Percentiles rank a stretch among this genome's conserved stretches.
Evolutionary conservation across 2,113 vertebrate species (phyloP).

Genomic region (Thamnaconus septentrionalis): DNA sequence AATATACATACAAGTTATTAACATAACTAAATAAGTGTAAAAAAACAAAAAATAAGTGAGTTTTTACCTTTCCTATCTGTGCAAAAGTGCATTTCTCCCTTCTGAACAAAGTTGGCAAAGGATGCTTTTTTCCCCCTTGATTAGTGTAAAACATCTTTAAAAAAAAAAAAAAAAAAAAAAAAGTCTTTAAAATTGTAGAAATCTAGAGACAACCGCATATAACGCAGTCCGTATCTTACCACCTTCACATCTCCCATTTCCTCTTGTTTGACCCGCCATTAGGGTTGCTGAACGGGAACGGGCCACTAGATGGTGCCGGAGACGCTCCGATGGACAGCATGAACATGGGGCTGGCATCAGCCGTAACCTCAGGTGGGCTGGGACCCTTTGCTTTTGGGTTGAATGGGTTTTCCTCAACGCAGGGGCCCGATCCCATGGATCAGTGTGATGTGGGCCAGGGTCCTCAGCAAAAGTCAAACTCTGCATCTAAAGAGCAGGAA

Average conservation of each 20-base stretch:
- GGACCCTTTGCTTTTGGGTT: slow-evolving; percentile 87
- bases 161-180: no score
- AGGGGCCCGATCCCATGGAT: slow-evolving; percentile 77
- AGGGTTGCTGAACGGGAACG: slow-evolving; percentile 55
- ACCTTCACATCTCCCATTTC: neutral
- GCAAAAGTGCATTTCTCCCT: no score
- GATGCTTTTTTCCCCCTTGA: no score
- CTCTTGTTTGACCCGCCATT: slow-evolving; percentile 40
- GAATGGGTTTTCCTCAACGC: slow-evolving; percentile 76
- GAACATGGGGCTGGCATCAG: slow-evolving; percentile 80
- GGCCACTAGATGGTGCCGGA: slow-evolving; percentile 75
- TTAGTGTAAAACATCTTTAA: no score
- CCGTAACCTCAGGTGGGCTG: slow-evolving; percentile 90
- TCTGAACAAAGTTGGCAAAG: no score
- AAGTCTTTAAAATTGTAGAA: no score
- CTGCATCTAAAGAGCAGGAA: slow-evolving; percentile 88
- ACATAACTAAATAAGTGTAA: no score
- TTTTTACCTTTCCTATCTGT: no score
- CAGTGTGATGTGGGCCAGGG: slow-evolving; percentile 76
- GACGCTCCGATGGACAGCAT: slow-evolving; percentile 84
- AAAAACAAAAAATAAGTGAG: no score
- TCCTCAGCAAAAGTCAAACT: slow-evolving; percentile 43
- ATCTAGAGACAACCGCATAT: no score
- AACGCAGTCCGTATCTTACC: no score
- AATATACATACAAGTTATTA: no score